Conservation (phyloP, 2,888 invertebrate genomes). For the Acanthosepion pharaonis region DNA sequence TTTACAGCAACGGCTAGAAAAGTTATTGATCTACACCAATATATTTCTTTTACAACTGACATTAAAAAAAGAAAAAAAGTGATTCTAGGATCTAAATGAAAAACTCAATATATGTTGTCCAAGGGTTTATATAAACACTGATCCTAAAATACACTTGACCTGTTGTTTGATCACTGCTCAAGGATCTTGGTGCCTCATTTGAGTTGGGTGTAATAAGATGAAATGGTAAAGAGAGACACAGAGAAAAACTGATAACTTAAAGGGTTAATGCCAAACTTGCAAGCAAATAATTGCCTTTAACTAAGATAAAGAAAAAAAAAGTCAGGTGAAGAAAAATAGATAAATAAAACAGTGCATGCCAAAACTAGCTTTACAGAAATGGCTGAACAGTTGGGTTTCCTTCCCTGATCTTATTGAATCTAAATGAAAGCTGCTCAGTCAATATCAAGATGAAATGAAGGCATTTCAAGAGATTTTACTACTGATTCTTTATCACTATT, state of each 20-base stretch:
- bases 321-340: too few species aligned
- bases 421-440: too few species aligned
- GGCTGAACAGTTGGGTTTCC: too few species aligned
- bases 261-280: background rate
- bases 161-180: background rate
- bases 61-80: background rate
- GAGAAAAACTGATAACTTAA: background rate
- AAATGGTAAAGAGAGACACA: background rate
- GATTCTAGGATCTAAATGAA: background rate
- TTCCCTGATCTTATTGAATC: too few species aligned
- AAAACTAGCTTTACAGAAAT: too few species aligned
- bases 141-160: background rate
- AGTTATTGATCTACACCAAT: background rate
- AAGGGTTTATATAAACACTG: background rate
- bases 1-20: background rate
- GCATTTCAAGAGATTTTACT: too few species aligned
- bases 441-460: too few species aligned
- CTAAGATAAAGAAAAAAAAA: too few species aligned
- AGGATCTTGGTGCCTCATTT: background rate
- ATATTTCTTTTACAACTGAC: background rate
- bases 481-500: too few species aligned
- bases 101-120: background rate
- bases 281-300: background rate
- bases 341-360: too few species aligned
- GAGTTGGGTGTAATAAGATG: background rate